These are phyloP conservation scores for Oscheius sp. DNA, from an alignment of 2,888 invertebrate species.

Conservation along the genomic window DNA sequence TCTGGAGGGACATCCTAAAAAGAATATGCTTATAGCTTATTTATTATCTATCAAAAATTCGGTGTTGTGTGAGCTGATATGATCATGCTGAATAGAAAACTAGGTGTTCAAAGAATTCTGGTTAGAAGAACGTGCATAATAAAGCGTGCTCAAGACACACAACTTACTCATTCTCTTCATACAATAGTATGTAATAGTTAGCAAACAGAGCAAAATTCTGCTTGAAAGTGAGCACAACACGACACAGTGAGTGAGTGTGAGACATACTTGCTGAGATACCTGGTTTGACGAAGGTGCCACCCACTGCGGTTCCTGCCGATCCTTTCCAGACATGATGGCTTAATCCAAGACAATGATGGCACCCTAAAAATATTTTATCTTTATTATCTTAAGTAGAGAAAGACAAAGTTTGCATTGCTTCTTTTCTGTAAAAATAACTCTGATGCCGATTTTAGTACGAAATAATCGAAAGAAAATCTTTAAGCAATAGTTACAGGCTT, in stretches of 20 bases:
- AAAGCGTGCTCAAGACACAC: too few species aligned
- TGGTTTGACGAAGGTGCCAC: slow-evolving; percentile 68
- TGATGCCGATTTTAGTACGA: too few species aligned
- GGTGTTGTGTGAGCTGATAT: too few species aligned
- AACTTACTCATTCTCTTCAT: neutral
- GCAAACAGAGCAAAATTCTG: neutral
- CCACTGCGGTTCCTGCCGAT: slow-evolving; percentile 68
- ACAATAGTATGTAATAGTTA: neutral
- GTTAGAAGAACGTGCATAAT: too few species aligned
- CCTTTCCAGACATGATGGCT: slow-evolving; percentile 56
- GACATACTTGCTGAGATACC: slow-evolving; percentile 61
- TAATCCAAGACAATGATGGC: neutral
- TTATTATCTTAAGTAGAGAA: neutral
- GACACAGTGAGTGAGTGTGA: slow-evolving; percentile 26
- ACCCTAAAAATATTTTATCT: neutral
- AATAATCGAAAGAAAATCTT: too few species aligned
- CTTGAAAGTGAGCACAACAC: neutral
- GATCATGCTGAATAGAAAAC: neutral
- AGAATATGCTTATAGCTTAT: too few species aligned
- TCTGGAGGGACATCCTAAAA: slow-evolving; percentile 69
- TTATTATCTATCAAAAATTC: neutral
- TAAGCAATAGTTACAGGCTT: too few species aligned
- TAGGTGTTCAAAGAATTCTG: neutral
- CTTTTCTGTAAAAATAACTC: too few species aligned
- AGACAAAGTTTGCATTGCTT: too few species aligned